Percentiles rank a stretch among this genome's conserved stretches.
Conservation (phyloP, 1,140 invertebrate genomes). For the Lepidurus couesii region DNA sequence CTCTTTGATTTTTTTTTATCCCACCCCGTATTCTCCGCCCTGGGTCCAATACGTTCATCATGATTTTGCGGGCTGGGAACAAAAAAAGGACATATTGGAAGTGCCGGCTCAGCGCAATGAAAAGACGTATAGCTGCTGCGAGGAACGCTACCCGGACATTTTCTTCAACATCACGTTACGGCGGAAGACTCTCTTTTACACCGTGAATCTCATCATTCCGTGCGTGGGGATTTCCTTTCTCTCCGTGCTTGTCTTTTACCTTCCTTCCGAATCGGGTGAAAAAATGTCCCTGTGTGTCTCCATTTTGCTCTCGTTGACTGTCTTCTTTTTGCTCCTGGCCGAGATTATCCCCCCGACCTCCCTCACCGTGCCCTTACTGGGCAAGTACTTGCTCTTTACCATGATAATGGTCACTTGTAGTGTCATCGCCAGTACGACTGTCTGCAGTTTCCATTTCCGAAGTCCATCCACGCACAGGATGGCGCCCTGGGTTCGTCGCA, state of each 20-base stretch:
- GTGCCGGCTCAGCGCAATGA: constrained; percentile 80
- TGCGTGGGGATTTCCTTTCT: constrained; percentile 95
- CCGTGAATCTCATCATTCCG: constrained; percentile 92
- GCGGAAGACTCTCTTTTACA: constrained; percentile 95
- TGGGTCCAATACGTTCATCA: constrained; percentile 41
- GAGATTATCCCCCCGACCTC: constrained; percentile 99
- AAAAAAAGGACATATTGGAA: constrained; percentile 53
- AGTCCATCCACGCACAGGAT: constrained; percentile 93
- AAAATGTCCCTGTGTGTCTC: constrained; percentile 90
- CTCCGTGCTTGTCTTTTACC: constrained; percentile 95
- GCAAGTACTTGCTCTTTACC: constrained; percentile 97
- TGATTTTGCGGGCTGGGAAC: constrained; percentile 48
- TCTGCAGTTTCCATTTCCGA: constrained; percentile 97
- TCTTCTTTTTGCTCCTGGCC: constrained; percentile 95
- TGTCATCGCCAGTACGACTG: constrained; percentile 94
- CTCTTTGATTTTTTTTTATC: background rate
- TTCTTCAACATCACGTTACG: constrained; percentile 96
- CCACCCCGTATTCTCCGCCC: background rate
- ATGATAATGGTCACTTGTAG: constrained; percentile 98
- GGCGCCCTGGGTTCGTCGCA: constrained; percentile 77
- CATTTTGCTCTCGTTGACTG: constrained; percentile 94
- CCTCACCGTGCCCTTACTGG: constrained; percentile 90
- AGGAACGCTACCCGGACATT: constrained; percentile 87
- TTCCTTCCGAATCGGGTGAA: constrained; percentile 89
- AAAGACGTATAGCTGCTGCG: constrained; percentile 81